phyloP scores from a whole-genome alignment of 2,113 vertebrate genomes.

The Centropus bengalensis region DNA sequence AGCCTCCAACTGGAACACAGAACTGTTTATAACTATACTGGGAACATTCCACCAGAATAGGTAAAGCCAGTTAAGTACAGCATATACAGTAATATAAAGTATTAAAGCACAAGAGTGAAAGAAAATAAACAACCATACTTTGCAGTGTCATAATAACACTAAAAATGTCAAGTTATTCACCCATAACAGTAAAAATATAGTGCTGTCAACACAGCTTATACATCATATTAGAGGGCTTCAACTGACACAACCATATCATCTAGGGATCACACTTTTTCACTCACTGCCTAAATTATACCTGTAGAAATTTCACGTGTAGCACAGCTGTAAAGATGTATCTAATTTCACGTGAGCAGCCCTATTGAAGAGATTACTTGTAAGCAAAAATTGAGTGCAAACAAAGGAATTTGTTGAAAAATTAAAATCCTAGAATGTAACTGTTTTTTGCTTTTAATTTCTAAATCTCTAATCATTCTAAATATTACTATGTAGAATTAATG shows the following conservation, averaged over 20 bases:
- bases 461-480: not conserved
- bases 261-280: not conserved
- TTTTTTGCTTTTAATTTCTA: not conserved
- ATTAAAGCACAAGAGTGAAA: not conserved
- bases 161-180: not conserved
- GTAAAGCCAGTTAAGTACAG: not conserved
- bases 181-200: not conserved
- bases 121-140: not conserved
- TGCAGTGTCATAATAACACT: not conserved
- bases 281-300: not conserved
- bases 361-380: not conserved
- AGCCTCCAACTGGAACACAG: not conserved
- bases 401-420: not conserved
- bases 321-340: not conserved
- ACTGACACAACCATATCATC: not conserved
- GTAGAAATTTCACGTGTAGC: not conserved
- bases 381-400: not conserved
- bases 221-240: not conserved
- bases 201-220: not conserved
- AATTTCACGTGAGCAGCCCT: not conserved
- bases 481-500: not conserved
- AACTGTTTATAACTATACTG: not conserved
- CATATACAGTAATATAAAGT: not conserved
- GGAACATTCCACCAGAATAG: not conserved
- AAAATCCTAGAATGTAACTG: not conserved